Percentiles rank a stretch among this genome's conserved stretches.
Evolutionary conservation across 1,140 invertebrate genomes (phyloP).

Genomic region (Lordiphosa collinella): DNA sequence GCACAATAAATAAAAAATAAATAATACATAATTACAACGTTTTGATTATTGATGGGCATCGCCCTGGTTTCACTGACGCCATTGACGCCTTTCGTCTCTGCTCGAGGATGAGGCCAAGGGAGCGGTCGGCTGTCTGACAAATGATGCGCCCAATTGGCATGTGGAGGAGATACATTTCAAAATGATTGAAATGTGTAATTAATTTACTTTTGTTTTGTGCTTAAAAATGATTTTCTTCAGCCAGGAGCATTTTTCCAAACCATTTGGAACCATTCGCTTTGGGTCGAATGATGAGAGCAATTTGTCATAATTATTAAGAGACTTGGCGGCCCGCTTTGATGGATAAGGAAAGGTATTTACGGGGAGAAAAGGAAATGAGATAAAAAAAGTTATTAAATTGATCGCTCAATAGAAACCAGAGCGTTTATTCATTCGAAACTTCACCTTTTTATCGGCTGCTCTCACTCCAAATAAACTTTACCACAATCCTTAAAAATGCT

Average conservation of each 20-base stretch:
- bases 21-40: conserved; percentile 68
- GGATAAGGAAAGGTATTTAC: neutral
- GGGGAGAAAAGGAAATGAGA: no score
- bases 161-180: conserved; percentile 44
- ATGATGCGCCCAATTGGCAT: conserved; percentile 51
- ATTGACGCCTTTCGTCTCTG: conserved; percentile 44
- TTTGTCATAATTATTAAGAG: conserved; percentile 40
- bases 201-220: conserved; percentile 40
- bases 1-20: conserved; percentile 72
- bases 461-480: neutral
- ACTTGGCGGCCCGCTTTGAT: conserved; percentile 16
- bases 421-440: no score
- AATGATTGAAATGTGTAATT: conserved; percentile 67
- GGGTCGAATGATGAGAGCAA: conserved; percentile 25
- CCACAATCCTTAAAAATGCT: neutral
- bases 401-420: no score
- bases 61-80: conserved; percentile 20
- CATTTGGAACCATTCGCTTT: conserved; percentile 40
- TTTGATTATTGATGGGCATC: conserved; percentile 23
- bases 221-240: neutral
- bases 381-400: no score
- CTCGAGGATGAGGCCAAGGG: neutral
- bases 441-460: no score
- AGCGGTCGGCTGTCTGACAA: conserved; percentile 41
- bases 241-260: conserved; percentile 26